These are phyloP conservation scores for Lochmaea capreae DNA, from an alignment of 2,888 invertebrate genomes.

Conservation along the genomic window DNA sequence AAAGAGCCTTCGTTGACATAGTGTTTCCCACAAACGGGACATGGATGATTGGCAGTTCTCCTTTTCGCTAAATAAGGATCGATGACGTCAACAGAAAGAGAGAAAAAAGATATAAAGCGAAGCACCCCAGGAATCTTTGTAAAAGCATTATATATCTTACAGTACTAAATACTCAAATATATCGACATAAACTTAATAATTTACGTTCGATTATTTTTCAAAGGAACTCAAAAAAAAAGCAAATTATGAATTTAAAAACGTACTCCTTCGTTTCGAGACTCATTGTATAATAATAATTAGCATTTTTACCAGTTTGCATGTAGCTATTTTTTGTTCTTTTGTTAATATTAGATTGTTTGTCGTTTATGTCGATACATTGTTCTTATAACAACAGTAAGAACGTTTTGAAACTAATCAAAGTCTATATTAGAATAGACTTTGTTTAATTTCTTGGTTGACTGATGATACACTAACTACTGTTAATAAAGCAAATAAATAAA, in stretches of 20 bases:
- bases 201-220: no score
- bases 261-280: no score
- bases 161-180: conserved; percentile 34
- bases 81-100: conserved; percentile 75
- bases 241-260: no score
- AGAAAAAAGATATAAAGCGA: conserved; percentile 69
- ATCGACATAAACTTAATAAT: conserved; percentile 38
- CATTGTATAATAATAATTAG: no score
- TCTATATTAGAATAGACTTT: conserved; percentile 24
- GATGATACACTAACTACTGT: conserved; percentile 39
- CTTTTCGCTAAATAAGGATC: conserved; percentile 92
- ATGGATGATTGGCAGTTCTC: conserved; percentile 93
- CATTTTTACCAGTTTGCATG: no score
- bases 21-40: conserved; percentile 95
- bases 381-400: conserved; percentile 14
- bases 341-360: background rate
- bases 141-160: conserved; percentile 44
- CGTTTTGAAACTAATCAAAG: conserved; percentile 26
- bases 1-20: conserved; percentile 95
- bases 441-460: conserved; percentile 25
- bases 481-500: conserved; percentile 50
- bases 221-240: no score
- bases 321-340: no score
- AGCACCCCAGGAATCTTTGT: conserved; percentile 63
- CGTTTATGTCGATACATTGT: conserved; percentile 18